These are phyloP conservation scores for Silurus aristotelis DNA, from an alignment of 2,797 vertebrate genomes.

Conservation along the genomic window DNA sequence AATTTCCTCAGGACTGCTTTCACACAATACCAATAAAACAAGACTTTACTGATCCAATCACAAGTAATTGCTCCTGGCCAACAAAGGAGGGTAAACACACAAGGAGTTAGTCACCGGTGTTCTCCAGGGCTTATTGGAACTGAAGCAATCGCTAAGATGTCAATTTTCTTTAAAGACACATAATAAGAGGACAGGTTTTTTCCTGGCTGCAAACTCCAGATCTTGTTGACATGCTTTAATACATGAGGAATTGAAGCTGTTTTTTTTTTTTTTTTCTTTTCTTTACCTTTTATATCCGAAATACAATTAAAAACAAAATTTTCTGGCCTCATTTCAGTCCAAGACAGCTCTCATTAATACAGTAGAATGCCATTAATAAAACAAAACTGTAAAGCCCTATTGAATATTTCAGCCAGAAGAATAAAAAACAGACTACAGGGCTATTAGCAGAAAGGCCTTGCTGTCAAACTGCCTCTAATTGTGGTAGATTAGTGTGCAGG, in stretches of 20 bases:
- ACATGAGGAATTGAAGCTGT: neutral
- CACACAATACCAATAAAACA: conserved; percentile 33
- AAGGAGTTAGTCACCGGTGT: conserved; percentile 43
- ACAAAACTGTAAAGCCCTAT: conserved; percentile 10
- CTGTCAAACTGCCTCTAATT: conserved; percentile 43
- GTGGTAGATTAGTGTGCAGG: conserved; percentile 23
- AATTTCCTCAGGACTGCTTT: conserved; percentile 19
- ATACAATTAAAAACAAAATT: neutral
- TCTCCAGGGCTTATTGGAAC: conserved; percentile 50
- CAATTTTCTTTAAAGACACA: conserved; percentile 55
- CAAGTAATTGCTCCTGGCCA: conserved; percentile 50
- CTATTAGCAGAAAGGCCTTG: conserved; percentile 30
- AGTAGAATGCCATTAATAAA: conserved; percentile 7
- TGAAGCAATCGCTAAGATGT: conserved; percentile 45
- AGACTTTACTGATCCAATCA: conserved; percentile 55
- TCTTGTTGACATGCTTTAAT: conserved; percentile 25
- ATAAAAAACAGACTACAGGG: conserved; percentile 23
- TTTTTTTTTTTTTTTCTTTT: neutral
- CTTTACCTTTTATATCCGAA: neutral
- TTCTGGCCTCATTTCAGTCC: neutral
- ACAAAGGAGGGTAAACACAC: conserved; percentile 45
- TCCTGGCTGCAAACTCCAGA: conserved; percentile 36
- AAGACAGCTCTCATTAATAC: conserved; percentile 22
- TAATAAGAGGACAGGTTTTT: conserved; percentile 15
- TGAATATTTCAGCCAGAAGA: neutral